Base-by-base conservation (phyloP, 2,797 vertebrate species). In the Scomberomorus guttatus region DNA sequence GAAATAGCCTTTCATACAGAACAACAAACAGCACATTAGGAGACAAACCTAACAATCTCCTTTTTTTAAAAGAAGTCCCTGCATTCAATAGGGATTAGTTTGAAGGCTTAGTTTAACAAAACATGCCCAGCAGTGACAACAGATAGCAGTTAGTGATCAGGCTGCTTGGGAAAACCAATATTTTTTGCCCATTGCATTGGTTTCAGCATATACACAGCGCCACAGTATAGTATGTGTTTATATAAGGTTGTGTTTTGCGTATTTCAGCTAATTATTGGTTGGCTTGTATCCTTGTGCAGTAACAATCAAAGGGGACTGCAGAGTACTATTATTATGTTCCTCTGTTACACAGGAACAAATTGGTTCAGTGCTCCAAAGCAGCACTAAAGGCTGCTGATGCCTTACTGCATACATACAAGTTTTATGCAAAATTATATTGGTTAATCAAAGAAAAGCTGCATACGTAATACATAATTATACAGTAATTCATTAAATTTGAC, bases 81-180 rank as follows among this genome's bases (percentile, higher is more conserved):
- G 9, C 3, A 66, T 82, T 87, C 73, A 82, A n/a, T 50, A 59
- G 22, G 75, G 77, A 81, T 84, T 76, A 80, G 75, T 25, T 15
- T 20, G 66, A 73, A 73, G 71, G 73, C 78, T 84, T 77, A 84
- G 58, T 48, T 81, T 73, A 74, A 29, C 12, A 67, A 63, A 76
- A 68, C 66, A 82, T 46, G 68, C 22, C 73, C 7, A 2, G 46
- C 57, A 67, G 25, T 79, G 75, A 80, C 29, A 63, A 37, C 52
- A 71, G 54, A 74, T 69, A 67, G 32, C 39, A 24, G 66, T 34
- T 54, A 58, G 42, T 0, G 56, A 61, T 63, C 13, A 8, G 54
- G 66, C 39, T 71, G 68, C 44, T 62, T 58, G 25, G n/a, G 2
- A 27, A 61, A 32, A 51, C 6, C 32, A 15, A 12, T 1, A n/a